Percentiles rank a stretch among this genome's conserved stretches.
These are phyloP conservation scores for Phyllostomus discolor DNA, from an alignment of 2,113 vertebrate species.

Conservation along the genomic window DNA sequence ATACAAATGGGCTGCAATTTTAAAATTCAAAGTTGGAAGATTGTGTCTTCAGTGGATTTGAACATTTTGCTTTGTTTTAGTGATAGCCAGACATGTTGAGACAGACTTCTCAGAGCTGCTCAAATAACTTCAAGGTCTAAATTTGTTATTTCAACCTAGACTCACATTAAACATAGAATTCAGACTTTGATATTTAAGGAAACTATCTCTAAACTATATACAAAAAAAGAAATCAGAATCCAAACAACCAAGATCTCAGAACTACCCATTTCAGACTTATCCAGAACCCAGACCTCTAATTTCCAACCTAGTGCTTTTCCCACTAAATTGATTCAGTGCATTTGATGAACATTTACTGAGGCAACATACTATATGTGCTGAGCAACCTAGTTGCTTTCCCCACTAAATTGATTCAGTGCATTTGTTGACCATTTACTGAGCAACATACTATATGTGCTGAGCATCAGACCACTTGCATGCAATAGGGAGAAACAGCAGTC, in stretches of 20 bases:
- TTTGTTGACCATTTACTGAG: background rate
- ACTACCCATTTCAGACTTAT: background rate
- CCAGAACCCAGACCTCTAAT: background rate
- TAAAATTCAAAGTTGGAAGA: conserved; percentile 37
- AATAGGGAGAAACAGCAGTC: background rate
- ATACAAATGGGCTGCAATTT: background rate
- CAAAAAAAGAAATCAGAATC: background rate
- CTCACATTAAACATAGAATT: conserved; percentile 11
- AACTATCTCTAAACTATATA: conserved; percentile 6
- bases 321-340: background rate
- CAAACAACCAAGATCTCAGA: background rate
- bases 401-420: background rate
- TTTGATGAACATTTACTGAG: background rate
- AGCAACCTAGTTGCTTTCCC: background rate
- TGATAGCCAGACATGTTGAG: background rate
- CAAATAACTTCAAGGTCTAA: conserved; percentile 13
- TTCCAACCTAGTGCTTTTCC: conserved; percentile 9
- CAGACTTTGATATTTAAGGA: background rate
- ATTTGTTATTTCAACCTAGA: background rate
- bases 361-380: background rate
- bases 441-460: background rate
- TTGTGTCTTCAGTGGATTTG: background rate
- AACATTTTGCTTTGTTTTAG: conserved; percentile 35
- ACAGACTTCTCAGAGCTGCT: background rate
- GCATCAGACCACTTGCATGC: background rate